Evolutionary conservation across 2,888 invertebrate genomes (phyloP).

Genomic region (Neuroscelio doddi): DNA sequence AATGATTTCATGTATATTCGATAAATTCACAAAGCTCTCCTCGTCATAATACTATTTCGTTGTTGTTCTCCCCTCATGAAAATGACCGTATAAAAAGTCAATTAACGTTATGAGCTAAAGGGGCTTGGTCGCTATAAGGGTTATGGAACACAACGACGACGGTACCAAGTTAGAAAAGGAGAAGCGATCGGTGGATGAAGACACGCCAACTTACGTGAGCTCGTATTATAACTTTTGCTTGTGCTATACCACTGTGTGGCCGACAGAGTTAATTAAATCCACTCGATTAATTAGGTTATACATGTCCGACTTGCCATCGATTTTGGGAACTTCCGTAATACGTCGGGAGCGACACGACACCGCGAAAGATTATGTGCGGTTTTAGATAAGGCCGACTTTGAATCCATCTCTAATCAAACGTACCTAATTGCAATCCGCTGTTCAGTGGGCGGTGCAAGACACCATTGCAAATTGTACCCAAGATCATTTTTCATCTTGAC

Average conservation of each 20-base stretch:
- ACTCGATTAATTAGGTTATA: constrained; percentile 66
- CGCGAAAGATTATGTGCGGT: constrained; percentile 32
- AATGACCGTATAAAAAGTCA: constrained; percentile 55
- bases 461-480: constrained; percentile 5
- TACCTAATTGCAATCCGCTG: constrained; percentile 19
- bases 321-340: constrained; percentile 33
- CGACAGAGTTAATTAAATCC: constrained; percentile 63
- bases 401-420: constrained; percentile 24
- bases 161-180: constrained; percentile 26
- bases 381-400: constrained; percentile 16
- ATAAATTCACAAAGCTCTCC: constrained; percentile 29
- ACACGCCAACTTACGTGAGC: constrained; percentile 64
- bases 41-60: constrained; percentile 38
- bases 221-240: constrained; percentile 57
- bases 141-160: constrained; percentile 41
- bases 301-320: constrained; percentile 48
- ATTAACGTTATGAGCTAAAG: constrained; percentile 58
- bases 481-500: constrained; percentile 18
- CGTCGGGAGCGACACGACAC: constrained; percentile 22
- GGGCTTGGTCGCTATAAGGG: constrained; percentile 49
- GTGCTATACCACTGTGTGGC: constrained; percentile 34
- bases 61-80: constrained; percentile 30
- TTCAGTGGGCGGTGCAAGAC: constrained; percentile 8
- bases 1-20: constrained; percentile 42
- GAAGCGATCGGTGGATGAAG: constrained; percentile 45